Conservation (phyloP, 2,113 vertebrate genomes). For the Onychostoma macrolepis region DNA sequence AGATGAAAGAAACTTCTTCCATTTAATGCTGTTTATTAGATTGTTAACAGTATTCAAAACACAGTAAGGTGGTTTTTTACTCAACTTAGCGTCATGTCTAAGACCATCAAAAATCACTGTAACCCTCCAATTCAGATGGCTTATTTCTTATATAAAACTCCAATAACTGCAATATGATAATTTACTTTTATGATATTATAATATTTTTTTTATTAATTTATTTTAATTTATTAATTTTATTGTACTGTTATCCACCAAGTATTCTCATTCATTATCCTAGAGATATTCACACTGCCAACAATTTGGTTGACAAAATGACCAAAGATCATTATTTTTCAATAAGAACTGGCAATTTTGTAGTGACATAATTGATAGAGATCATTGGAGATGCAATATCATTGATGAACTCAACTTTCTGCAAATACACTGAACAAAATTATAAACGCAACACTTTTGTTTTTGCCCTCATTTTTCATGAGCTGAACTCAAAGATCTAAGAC, state of each 20-base stretch:
- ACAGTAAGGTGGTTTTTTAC: neutral
- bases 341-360: neutral
- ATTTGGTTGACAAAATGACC: neutral
- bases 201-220: too few species aligned
- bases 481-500: too few species aligned
- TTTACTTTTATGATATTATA: neutral
- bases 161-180: neutral
- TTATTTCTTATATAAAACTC: neutral
- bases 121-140: neutral
- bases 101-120: neutral
- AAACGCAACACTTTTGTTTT: too few species aligned
- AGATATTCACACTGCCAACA: neutral
- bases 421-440: too few species aligned
- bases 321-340: neutral
- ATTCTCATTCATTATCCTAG: neutral
- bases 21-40: neutral
- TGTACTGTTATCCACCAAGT: neutral
- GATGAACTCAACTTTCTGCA: neutral
- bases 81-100: neutral
- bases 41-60: neutral
- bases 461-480: too few species aligned
- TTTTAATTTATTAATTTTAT: neutral
- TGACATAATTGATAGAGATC: neutral
- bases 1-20: neutral
- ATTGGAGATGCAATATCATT: neutral